Conservation (phyloP, 2,888 invertebrate genomes). For the Mimas tiliae region DNA sequence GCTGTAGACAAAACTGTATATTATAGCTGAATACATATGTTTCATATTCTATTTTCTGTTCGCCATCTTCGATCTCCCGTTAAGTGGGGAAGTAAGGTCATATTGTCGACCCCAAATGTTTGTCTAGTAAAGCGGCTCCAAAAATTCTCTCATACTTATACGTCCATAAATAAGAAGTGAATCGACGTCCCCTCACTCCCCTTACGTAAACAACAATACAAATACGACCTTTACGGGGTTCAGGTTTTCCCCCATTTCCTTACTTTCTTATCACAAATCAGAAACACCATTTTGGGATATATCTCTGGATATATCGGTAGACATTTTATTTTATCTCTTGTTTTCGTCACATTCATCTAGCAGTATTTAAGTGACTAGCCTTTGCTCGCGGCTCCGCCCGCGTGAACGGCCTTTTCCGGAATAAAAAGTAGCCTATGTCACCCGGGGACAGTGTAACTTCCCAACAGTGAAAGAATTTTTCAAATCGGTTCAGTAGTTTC, state of each 20-base stretch:
- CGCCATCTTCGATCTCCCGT: neutral
- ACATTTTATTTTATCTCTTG: too few relatives aligned
- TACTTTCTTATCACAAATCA: constrained; percentile 6
- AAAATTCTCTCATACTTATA: too few relatives aligned
- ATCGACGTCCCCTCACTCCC: constrained; percentile 2
- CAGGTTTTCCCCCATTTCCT: neutral
- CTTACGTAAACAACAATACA: constrained; percentile 18
- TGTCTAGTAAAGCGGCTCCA: neutral
- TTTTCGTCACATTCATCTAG: too few relatives aligned
- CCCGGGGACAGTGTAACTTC: too few relatives aligned
- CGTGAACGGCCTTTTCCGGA: too few relatives aligned
- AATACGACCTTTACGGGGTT: neutral
- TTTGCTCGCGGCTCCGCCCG: too few relatives aligned
- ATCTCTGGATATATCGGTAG: neutral
- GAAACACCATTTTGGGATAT: neutral
- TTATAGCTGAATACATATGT: neutral
- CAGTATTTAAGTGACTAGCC: too few relatives aligned
- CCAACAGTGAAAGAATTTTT: too few relatives aligned
- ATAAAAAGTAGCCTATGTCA: too few relatives aligned
- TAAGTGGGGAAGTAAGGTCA: neutral
- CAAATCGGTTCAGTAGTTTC: too few relatives aligned
- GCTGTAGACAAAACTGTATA: too few relatives aligned
- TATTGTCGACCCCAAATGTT: neutral
- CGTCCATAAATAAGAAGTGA: constrained; percentile 16
- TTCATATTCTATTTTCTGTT: neutral